These are phyloP conservation scores for Drosophila equinoxialis DNA, from an alignment of 1,140 invertebrate genomes.

Conservation along the genomic window DNA sequence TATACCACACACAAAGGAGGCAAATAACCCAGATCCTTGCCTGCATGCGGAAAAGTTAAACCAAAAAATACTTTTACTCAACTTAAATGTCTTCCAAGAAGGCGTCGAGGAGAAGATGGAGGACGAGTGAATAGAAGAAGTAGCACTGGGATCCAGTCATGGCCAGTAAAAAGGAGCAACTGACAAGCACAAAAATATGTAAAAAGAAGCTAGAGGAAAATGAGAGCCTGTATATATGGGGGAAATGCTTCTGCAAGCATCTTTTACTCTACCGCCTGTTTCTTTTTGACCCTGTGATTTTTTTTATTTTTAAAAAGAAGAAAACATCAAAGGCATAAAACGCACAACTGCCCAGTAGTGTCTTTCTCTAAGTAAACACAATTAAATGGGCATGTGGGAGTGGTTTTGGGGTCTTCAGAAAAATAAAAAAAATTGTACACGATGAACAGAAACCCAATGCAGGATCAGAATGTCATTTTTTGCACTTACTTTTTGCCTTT, in stretches of 20 bases:
- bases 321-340: slow-evolving; percentile 45
- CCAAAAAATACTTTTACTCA: slow-evolving; percentile 62
- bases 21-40: slow-evolving; percentile 23
- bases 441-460: slow-evolving; percentile 59
- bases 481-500: slow-evolving; percentile 43
- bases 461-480: slow-evolving; percentile 59
- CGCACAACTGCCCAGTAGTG: slow-evolving; percentile 17
- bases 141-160: background rate
- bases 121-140: slow-evolving; percentile 3
- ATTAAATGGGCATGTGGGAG: slow-evolving; percentile 51
- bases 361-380: slow-evolving; percentile 58
- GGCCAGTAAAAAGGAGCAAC: background rate
- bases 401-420: background rate
- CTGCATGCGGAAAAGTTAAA: slow-evolving; percentile 55
- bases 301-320: too few species aligned
- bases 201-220: background rate
- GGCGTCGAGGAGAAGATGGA: slow-evolving; percentile 33
- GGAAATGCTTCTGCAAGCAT: background rate
- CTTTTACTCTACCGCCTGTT: background rate
- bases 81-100: slow-evolving; percentile 58
- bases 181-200: slow-evolving; percentile 1
- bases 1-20: slow-evolving; percentile 27
- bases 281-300: background rate
- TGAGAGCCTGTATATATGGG: background rate
- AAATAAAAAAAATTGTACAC: slow-evolving; percentile 27